Evolutionary conservation across 2,888 invertebrate genomes (phyloP).

Genomic region (Didymodactylos carnosus): DNA sequence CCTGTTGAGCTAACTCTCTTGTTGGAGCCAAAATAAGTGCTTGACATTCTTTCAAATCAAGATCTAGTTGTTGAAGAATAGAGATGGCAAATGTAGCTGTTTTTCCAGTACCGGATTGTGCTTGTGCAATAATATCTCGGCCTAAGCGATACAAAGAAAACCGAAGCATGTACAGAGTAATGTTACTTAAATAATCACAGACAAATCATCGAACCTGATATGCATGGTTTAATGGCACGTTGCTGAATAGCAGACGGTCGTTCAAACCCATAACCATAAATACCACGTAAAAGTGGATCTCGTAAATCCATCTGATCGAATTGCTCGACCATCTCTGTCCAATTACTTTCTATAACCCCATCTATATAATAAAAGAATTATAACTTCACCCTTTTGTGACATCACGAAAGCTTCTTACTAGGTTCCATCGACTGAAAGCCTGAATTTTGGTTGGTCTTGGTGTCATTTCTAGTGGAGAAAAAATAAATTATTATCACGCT

Average conservation of each 20-base stretch:
- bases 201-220: slow-evolving; percentile 37
- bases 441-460: neutral
- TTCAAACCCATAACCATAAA: slow-evolving; percentile 15
- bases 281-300: slow-evolving; percentile 10
- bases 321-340: neutral
- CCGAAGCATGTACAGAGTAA: too few relatives aligned
- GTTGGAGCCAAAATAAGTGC: slow-evolving; percentile 94
- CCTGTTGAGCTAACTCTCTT: slow-evolving; percentile 56
- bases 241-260: slow-evolving; percentile 15
- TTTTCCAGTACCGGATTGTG: slow-evolving; percentile 97
- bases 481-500: neutral
- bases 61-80: slow-evolving; percentile 52
- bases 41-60: slow-evolving; percentile 78
- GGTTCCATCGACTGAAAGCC: neutral
- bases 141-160: slow-evolving; percentile 36
- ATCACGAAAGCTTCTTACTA: neutral
- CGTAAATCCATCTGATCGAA: slow-evolving; percentile 15
- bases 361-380: neutral
- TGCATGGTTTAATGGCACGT: slow-evolving; percentile 14
- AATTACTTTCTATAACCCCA: neutral
- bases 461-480: neutral
- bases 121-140: slow-evolving; percentile 95
- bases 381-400: neutral
- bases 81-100: slow-evolving; percentile 98
- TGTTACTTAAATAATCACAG: neutral